Percentiles rank a stretch among this genome's conserved stretches.
Evolutionary conservation across 2,113 vertebrate genomes (phyloP).

Genomic region (Amblyopsis rosae): DNA sequence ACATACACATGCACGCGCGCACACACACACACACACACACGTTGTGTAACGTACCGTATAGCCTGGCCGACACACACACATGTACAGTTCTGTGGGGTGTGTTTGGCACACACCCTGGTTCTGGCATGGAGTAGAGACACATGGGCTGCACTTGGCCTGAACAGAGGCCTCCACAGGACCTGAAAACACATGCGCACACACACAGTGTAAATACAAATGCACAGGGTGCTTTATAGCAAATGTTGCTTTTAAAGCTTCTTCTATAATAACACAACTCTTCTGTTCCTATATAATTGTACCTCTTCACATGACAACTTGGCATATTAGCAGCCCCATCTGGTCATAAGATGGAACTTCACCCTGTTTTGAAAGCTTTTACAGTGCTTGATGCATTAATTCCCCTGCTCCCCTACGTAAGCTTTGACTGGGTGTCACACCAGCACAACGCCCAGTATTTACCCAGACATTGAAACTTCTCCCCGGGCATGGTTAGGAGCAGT

Average conservation of each 20-base stretch:
- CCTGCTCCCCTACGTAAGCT: neutral
- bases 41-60: conserved; percentile 80
- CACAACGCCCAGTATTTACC: conserved; percentile 36
- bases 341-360: too few species aligned
- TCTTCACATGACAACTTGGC: too few species aligned
- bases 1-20: conserved; percentile 11
- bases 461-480: conserved; percentile 93
- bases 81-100: conserved; percentile 78
- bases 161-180: conserved; percentile 80
- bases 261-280: too few species aligned
- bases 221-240: too few species aligned
- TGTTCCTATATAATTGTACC: too few species aligned
- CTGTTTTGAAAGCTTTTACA: neutral
- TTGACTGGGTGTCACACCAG: conserved; percentile 1
- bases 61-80: conserved; percentile 79
- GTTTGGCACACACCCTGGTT: conserved; percentile 85
- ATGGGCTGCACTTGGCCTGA: conserved; percentile 91
- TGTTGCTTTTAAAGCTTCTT: too few species aligned
- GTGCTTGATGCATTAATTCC: neutral
- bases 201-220: neutral
- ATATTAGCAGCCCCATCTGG: too few species aligned
- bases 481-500: conserved; percentile 94
- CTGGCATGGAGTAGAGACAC: conserved; percentile 86
- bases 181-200: conserved; percentile 45
- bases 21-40: neutral